Conservation (phyloP, 1,140 invertebrate species). For the Drosophila albomicans region DNA sequence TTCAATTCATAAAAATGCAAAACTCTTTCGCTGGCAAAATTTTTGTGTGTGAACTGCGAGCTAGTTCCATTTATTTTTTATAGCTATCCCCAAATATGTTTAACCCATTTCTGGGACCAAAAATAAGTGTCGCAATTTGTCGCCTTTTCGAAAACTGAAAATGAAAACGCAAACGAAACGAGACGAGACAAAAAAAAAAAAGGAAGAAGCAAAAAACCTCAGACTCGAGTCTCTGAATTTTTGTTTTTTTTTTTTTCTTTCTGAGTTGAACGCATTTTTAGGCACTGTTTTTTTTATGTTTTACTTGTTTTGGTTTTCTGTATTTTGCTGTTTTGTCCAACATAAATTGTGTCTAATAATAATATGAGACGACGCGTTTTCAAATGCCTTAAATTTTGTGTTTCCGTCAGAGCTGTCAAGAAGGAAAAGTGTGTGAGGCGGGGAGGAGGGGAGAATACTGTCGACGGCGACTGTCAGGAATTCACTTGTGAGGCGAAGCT, state of each 20-base stretch:
- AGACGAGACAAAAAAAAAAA: conserved; percentile 10
- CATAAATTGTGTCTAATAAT: conserved; percentile 65
- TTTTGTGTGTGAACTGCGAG: background rate
- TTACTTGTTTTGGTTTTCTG: background rate
- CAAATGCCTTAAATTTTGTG: conserved; percentile 63
- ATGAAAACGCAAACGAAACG: conserved; percentile 15
- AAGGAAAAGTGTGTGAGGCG: conserved; percentile 2
- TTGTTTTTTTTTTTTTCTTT: too few species aligned
- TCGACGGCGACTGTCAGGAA: conserved; percentile 50
- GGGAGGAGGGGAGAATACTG: background rate
- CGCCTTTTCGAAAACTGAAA: conserved; percentile 20
- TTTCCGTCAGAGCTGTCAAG: conserved; percentile 73
- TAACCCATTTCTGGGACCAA: conserved; percentile 38
- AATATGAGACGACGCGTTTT: conserved; percentile 60
- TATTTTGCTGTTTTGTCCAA: conserved; percentile 37
- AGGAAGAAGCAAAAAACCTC: background rate
- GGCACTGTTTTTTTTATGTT: conserved; percentile 2
- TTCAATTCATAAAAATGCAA: background rate
- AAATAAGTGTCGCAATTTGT: conserved; percentile 52
- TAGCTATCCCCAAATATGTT: conserved; percentile 22
- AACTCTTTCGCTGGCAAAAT: too few species aligned
- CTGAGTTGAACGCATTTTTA: conserved; percentile 14
- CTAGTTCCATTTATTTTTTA: conserved; percentile 18
- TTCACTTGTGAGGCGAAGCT: conserved; percentile 57
- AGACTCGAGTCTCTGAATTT: conserved; percentile 7